Evolutionary conservation across 2,797 vertebrate genomes (phyloP), one percentile per base, ranked within the genome.

Genomic region (Pseudochaenichthys georgianus): DNA sequence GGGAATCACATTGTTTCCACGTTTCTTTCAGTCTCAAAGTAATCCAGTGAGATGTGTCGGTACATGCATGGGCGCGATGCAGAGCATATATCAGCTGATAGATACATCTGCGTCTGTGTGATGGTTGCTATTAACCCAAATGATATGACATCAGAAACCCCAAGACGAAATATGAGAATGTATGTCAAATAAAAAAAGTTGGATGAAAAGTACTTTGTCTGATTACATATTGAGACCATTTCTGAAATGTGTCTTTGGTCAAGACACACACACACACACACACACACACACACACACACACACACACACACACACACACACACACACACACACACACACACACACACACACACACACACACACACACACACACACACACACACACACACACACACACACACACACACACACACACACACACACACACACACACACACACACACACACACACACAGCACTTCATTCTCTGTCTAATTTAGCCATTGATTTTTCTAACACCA

Each of bases 381-480:
- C 73, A 70, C 78, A 78, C 23, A 28, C 23, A 89, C 83, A 75
- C 23, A 28, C 23, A 28, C 23, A 28, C 23, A 3, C 23, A 28
- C 23, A 3, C 23, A 1, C 34, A 1, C 34, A 7, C 21, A 0
- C 3, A 7, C 52, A 34, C 57, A 19, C 46, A 23, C n/a, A 0
- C 23, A 16, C 4, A 17, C 28, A 46, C 13, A 4, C 3, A 5
- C 4, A 4, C 28, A 5, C 28, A 28, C 47, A 74, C 77, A 70
- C 75, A 57, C 65, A 81, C 75, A 70, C 79, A 78, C 28, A 28
- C 28, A 89, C 83, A 75, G 70, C 88, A 81, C 85, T 88, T 86
- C 84, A 80, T 88, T 88, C 91, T 86, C 80, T 87, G 89, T 89
- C 87, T 93, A 90, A 91, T 93, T 93, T 93, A 89, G 78, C 76